Evolutionary conservation across 2,797 vertebrate genomes (phyloP), one percentile per base, ranked within the genome.

Genomic region (Argentina silus): DNA sequence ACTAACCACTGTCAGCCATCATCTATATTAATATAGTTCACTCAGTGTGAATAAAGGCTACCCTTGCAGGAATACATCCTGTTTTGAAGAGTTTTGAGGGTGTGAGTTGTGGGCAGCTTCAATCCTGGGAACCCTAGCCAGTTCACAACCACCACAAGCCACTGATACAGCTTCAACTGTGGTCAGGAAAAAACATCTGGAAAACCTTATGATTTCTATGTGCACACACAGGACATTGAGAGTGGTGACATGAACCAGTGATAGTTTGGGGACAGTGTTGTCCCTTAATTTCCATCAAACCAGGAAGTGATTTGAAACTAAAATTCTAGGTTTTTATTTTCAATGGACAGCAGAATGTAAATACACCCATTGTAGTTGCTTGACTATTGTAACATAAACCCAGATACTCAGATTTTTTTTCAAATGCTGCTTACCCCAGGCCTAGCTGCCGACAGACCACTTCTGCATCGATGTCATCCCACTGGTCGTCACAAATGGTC

Each of bases 391-490:
- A 36, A 36, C 27, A 36, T 36, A 36, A 36, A 36, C 27, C 4
- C 27, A 36, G 27, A 36, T 36, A 36, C 27, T 36, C 27, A 36
- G 27, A 36, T 36, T 36, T 36, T 36, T 36, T 36, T 36, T 1
- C 27, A 36, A 36, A 36, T 36, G 42, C 21, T 21, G 48, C 86
- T 85, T 82, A 94, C 93, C 92, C 87, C 42, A 94, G 67, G 3
- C 88, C 90, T 67, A 94, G 68, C 83, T 94, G 93, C 51, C 91
- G 79, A 70, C 93, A 94, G 67, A 93, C 92, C 75, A 94, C 92
- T 69, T 92, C 92, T 0, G 93, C 92, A 55, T 93, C 90, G 5
- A 85, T 70, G 74, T 93, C 90, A 47, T 93, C 92, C 93, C 93
- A 94, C 10, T 90, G 86, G 73, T 93, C 87, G 59, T 90, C 86